Conservation (phyloP, 1,140 invertebrate genomes). For the Listronotus bonariensis region DNA sequence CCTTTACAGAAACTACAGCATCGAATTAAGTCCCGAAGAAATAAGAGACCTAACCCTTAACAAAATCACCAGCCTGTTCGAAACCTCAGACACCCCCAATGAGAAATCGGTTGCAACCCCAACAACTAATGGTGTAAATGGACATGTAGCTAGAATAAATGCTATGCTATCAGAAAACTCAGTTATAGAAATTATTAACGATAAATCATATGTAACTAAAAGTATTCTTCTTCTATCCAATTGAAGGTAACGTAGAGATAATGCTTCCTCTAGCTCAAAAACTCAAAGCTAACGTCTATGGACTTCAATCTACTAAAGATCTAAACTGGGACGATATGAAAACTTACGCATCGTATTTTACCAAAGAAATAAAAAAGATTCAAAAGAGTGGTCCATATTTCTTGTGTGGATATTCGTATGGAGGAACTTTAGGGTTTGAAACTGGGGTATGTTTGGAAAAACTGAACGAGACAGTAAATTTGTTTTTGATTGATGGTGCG, state of each 20-base stretch:
- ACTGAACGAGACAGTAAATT: conserved; percentile 15
- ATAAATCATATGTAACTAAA: conserved; percentile 8
- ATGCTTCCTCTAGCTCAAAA: conserved; percentile 11
- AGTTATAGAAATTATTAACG: conserved; percentile 14
- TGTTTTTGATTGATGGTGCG: conserved; percentile 29
- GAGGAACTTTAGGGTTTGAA: conserved; percentile 18
- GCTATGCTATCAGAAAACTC: conserved; percentile 8
- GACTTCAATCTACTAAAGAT: conserved; percentile 23
- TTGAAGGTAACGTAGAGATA: conserved; percentile 24
- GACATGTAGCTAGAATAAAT: not conserved
- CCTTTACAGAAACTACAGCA: conserved; percentile 63
- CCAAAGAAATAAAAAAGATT: conserved; percentile 8
- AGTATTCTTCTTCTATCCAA: conserved; percentile 30
- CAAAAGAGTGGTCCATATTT: conserved; percentile 27
- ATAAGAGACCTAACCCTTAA: conserved; percentile 22
- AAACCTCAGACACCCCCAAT: not conserved
- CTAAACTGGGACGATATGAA: conserved; percentile 2
- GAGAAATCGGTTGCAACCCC: not conserved
- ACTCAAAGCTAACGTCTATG: conserved; percentile 31
- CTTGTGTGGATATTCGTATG: conserved; percentile 34
- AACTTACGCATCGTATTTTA: conserved; percentile 11
- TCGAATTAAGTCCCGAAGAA: conserved; percentile 25
- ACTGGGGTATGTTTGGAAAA: conserved; percentile 28
- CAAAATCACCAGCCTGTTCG: conserved; percentile 2
- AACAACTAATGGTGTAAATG: not conserved